These are phyloP conservation scores for Aphelinus atriplicis DNA, from an alignment of 1,140 invertebrate genomes.

Conservation along the genomic window DNA sequence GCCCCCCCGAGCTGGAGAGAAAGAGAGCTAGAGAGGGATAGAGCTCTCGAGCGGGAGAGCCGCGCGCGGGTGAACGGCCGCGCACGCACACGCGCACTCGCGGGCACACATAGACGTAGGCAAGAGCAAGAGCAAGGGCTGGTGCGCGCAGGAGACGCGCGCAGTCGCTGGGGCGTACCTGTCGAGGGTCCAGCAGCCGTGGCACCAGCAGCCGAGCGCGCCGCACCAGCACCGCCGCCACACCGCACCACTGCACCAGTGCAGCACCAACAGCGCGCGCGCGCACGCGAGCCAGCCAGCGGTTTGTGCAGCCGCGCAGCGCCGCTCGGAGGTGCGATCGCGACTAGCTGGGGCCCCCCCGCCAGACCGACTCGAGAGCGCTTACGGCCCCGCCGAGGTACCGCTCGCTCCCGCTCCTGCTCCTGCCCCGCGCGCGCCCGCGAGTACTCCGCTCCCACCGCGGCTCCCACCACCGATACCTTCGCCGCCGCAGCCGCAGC, in stretches of 20 bases:
- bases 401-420: conserved; percentile 34
- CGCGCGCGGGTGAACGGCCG: background rate
- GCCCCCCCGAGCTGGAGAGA: background rate
- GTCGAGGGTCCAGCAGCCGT: no score
- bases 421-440: conserved; percentile 25
- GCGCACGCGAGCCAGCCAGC: conserved; percentile 37
- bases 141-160: no score
- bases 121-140: no score
- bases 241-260: background rate
- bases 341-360: conserved; percentile 44
- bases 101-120: no score
- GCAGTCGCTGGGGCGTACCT: no score
- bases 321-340: conserved; percentile 46
- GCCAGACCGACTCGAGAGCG: conserved; percentile 11
- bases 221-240: background rate
- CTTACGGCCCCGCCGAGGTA: conserved; percentile 47
- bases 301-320: conserved; percentile 37
- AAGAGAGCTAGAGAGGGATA: background rate
- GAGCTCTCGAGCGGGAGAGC: background rate
- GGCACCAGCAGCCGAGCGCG: background rate
- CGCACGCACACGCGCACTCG: conserved; percentile 6
- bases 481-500: no score
- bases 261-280: background rate
- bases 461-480: conserved; percentile 24
- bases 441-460: background rate